These are phyloP conservation scores for Tauraco erythrolophus DNA, from an alignment of 2,113 vertebrate species.

Conservation along the genomic window DNA sequence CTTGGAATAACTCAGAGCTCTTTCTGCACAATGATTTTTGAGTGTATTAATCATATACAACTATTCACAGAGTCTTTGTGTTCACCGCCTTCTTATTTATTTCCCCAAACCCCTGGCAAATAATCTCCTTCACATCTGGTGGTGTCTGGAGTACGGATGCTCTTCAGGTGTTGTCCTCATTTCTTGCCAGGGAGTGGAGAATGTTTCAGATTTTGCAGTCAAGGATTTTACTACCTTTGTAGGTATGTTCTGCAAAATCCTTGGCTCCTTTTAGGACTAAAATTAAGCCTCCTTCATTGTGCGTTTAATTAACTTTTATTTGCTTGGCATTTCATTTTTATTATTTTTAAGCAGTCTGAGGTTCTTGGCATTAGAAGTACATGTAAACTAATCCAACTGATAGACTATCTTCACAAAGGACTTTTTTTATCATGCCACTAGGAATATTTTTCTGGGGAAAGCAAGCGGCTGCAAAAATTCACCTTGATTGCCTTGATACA, in stretches of 20 bases:
- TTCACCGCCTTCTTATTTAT: not conserved
- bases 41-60: not conserved
- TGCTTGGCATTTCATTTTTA: constrained; percentile 67
- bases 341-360: constrained; percentile 35
- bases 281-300: constrained; percentile 43
- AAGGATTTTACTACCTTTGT: not conserved
- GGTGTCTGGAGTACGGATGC: not conserved
- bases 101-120: not conserved
- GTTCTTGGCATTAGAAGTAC: constrained; percentile 9
- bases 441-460: not conserved
- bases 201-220: not conserved
- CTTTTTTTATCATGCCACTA: not conserved
- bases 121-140: not conserved
- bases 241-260: not conserved
- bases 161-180: not conserved
- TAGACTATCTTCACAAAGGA: not conserved
- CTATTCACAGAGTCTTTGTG: not conserved
- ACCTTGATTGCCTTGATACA: not conserved
- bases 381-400: constrained; percentile 34
- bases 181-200: not conserved
- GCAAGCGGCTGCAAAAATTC: not conserved
- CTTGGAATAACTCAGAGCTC: not conserved
- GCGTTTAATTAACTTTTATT: constrained; percentile 53
- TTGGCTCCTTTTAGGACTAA: constrained; percentile 3
- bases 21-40: not conserved